Evolutionary conservation across 1,140 invertebrate genomes (phyloP), one percentile per base, ranked within the genome.

Genomic region (Apis mellifera): DNA sequence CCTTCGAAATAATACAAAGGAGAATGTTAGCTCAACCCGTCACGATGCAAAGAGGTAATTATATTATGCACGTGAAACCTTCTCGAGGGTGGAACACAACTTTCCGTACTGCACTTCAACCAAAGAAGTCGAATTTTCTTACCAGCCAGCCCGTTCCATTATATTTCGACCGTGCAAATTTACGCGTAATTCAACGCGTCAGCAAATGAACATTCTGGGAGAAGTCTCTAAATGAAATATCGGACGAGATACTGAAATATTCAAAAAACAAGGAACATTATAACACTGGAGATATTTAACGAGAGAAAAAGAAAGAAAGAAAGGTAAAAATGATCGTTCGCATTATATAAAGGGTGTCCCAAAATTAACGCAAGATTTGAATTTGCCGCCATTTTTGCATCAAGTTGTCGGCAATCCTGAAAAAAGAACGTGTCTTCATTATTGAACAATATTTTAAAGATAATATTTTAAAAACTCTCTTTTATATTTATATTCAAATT

Each of bases 121-220:
- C 50, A 13, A 79, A 79, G 69, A 42, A 64, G 69, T 59, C 59
- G 50, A 79, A 78, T 78, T 68, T 23, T 42, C 77, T 71, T 60
- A 59, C 21, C 57, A 64, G 3, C 59, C 54, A 8, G 3, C 32
- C 9, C 13, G 64, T 64, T 79, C 42, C 50, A 55, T 54, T 64
- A 48, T 62, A 52, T 77, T 68, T 55, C 52, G 50, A 52, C 5
- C 69, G 59, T 54, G 15, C 48, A 17, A 26, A 19, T 21, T 71
- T 54, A 26, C 32, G 26, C 11, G 57, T 54, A 72, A 73, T 64
- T 79, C 64, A 59, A 54, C 57, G 78, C 15, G 69, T 64, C 66
- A 50, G 64, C 59, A 66, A 48, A 59, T 7, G 12, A 48, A 23
- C 9, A 42, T 21, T 4, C 8, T 12, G 17, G 12, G 59, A 64